Conservation (phyloP, 2,113 vertebrate species). For the Symphodus melops region DNA sequence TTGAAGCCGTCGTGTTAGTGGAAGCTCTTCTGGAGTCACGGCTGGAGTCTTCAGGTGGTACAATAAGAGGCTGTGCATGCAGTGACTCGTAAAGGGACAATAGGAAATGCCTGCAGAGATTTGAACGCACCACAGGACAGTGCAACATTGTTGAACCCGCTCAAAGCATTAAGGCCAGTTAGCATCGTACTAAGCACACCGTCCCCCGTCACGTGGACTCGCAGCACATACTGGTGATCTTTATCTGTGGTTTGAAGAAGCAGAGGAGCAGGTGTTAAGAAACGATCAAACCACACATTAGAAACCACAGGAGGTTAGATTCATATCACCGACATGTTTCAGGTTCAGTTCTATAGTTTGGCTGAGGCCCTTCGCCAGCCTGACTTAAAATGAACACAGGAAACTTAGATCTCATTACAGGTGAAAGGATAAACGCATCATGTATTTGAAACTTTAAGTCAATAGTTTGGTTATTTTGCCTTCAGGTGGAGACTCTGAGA, state of each 20-base stretch:
- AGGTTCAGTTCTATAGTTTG: background rate
- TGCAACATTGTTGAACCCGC: background rate
- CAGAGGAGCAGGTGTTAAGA: background rate
- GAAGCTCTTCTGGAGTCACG: slow-evolving; percentile 21
- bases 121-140: slow-evolving; percentile 1
- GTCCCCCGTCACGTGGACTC: slow-evolving; percentile 2
- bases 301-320: background rate
- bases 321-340: background rate
- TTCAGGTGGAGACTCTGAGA: background rate
- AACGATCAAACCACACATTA: background rate
- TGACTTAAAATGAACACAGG: slow-evolving; percentile 10
- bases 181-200: slow-evolving; percentile 46
- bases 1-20: background rate
- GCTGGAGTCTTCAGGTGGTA: slow-evolving; percentile 17
- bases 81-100: background rate
- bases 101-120: background rate
- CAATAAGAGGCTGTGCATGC: background rate
- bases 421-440: slow-evolving; percentile 1
- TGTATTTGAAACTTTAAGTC: slow-evolving; percentile 1
- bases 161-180: slow-evolving; percentile 24
- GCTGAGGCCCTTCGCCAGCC: background rate
- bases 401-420: slow-evolving; percentile 6
- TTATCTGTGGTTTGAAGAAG: background rate
- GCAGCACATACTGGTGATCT: slow-evolving; percentile 3
- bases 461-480: slow-evolving; percentile 14